Base-by-base conservation (phyloP, 2,888 invertebrate species). In the Eupithecia pulchellata region DNA sequence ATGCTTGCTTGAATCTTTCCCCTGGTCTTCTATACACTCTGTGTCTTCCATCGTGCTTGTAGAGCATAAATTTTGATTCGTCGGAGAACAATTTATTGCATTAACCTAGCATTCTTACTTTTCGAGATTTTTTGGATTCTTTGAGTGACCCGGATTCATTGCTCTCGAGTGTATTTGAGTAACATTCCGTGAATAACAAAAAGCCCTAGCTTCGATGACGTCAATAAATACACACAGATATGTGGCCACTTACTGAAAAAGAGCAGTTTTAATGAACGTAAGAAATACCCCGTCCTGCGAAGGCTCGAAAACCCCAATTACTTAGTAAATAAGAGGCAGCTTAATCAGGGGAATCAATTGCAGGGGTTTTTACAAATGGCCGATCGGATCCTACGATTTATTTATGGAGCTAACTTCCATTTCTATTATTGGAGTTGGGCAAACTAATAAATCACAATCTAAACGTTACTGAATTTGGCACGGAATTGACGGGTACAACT, bases 391-490 rank as follows among this genome's bases (percentile, higher is more conserved):
- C 60, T 64, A 64, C 67, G 72, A 74, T 77, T 72, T 72, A 75
- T 73, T 66, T 69, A 66, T 69, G 68, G 70, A 52, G 57, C 57
- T 52, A 63, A 67, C 75, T 67, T 69, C 74, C 71, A 72, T 75
- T 76, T 74, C 75, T 77, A 75, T 77, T 77, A 77, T 76, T 73
- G 72, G 75, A 78, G 77, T 78, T 76, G 77, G 78, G 72, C 71
- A 75, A 76, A 76, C 78, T 78, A 76, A 82, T 82, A 81, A 78
- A 81, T 81, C 76, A 81, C 80, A 78, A 80, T 81, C 78, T 80
- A 80, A 81, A 78, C 78, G 75, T 78, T 71, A 66, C 71, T 64
- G 75, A 65, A 75, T 76, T 78, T 78, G 75, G 73, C 75, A 69
- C 42, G 74, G 65, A 74, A 73, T 73, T 73, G 73, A 74, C 71